These are phyloP conservation scores for Drosophila erecta DNA, from an alignment of 1,140 invertebrate genomes.

Conservation along the genomic window DNA sequence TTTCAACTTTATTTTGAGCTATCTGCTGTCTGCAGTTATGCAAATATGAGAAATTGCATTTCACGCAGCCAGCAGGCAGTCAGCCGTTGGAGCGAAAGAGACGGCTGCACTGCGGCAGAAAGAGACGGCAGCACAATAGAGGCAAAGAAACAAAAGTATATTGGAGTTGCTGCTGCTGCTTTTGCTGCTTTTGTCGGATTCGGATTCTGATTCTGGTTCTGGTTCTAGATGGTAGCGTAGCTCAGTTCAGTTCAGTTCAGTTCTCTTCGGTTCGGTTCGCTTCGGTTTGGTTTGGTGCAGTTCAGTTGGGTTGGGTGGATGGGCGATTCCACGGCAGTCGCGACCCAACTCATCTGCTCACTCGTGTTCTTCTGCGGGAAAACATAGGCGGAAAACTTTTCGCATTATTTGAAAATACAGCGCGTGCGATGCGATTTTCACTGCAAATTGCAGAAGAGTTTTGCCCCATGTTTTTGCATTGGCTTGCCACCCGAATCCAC, in stretches of 20 bases:
- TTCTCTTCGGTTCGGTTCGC: slow-evolving; percentile 16
- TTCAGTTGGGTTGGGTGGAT: slow-evolving; percentile 10
- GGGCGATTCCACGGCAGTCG: slow-evolving; percentile 31
- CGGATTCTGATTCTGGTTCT: slow-evolving; percentile 19
- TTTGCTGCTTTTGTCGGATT: slow-evolving; percentile 26
- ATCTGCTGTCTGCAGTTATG: slow-evolving; percentile 82
- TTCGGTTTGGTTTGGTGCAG: slow-evolving; percentile 1
- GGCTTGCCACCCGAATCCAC: slow-evolving; percentile 27
- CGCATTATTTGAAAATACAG: slow-evolving; percentile 81
- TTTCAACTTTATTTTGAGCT: slow-evolving; percentile 82
- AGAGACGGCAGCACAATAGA: slow-evolving; percentile 60
- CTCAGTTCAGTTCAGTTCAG: slow-evolving; percentile 11
- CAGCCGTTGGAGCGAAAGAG: neutral
- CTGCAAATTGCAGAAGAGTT: slow-evolving; percentile 76
- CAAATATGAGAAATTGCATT: slow-evolving; percentile 82
- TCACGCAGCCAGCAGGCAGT: slow-evolving; percentile 60
- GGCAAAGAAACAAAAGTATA: slow-evolving; percentile 80
- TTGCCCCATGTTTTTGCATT: slow-evolving; percentile 69
- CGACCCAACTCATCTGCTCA: slow-evolving; percentile 37
- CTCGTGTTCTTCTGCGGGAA: slow-evolving; percentile 43
- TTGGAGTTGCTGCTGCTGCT: slow-evolving; percentile 53
- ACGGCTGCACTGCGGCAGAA: neutral
- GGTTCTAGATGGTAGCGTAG: slow-evolving; percentile 17
- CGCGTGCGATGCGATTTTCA: slow-evolving; percentile 73
- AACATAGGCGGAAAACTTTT: slow-evolving; percentile 77